These are phyloP conservation scores for Echiichthys vipera DNA, from an alignment of 2,797 vertebrate genomes.

Conservation along the genomic window DNA sequence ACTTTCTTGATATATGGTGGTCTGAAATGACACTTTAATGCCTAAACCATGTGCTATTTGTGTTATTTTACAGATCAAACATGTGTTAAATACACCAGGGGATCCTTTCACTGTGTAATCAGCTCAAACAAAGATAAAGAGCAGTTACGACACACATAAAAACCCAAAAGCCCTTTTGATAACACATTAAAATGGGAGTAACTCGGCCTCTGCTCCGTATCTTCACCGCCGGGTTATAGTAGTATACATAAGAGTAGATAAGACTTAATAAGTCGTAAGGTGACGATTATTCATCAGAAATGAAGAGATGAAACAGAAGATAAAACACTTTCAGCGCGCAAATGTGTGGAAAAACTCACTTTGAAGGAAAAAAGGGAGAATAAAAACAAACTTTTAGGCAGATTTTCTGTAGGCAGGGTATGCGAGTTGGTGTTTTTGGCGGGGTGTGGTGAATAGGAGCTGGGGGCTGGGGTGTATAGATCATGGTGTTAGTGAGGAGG, in stretches of 20 bases:
- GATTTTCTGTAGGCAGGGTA: not conserved
- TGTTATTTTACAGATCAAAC: slow-evolving; percentile 4
- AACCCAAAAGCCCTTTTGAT: slow-evolving; percentile 52
- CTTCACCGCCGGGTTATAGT: slow-evolving; percentile 2
- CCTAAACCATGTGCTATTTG: slow-evolving; percentile 12
- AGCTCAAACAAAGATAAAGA: slow-evolving; percentile 67
- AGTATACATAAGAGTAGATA: not conserved
- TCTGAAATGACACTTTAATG: slow-evolving; percentile 13
- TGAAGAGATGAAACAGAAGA: slow-evolving; percentile 14
- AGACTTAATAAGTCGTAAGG: not conserved
- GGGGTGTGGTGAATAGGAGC: slow-evolving; percentile 30
- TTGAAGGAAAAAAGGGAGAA: not conserved
- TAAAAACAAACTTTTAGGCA: slow-evolving; percentile 13
- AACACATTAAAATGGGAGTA: slow-evolving; percentile 54
- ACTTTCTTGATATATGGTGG: not conserved
- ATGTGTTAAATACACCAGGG: slow-evolving; percentile 25
- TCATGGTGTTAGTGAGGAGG: slow-evolving; percentile 62
- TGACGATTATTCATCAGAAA: slow-evolving; percentile 29
- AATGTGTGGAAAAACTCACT: slow-evolving; percentile 26
- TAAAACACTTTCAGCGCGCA: not conserved
- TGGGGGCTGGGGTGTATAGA: slow-evolving; percentile 56
- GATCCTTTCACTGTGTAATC: slow-evolving; percentile 61
- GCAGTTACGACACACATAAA: slow-evolving; percentile 60
- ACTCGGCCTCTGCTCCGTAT: slow-evolving; percentile 20
- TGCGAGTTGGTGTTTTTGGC: slow-evolving; percentile 35